Evolutionary conservation across 2,797 vertebrate species (phyloP).

Genomic region (Martes flavigula): DNA sequence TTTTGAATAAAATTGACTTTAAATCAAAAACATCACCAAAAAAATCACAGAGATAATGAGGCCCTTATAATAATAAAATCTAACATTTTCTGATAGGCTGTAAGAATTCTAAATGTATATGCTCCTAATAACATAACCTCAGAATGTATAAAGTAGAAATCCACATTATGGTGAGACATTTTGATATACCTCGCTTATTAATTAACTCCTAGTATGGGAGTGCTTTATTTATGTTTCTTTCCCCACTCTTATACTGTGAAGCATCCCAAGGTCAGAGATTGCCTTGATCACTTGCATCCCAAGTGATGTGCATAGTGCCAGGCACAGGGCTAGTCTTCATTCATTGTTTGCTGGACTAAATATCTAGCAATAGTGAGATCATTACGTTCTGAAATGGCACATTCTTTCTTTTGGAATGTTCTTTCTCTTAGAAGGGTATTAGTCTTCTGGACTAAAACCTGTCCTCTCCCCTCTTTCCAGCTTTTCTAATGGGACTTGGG

Average conservation of each 20-base stretch:
- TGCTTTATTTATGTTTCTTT: not conserved
- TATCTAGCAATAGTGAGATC: not conserved
- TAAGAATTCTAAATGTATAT: not conserved
- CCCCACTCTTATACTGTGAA: not conserved
- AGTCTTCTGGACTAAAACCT: not conserved
- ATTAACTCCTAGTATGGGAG: not conserved
- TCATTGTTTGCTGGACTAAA: not conserved
- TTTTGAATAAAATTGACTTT: slow-evolving; percentile 16
- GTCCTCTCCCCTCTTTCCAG: not conserved
- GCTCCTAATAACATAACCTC: not conserved
- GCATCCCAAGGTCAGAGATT: not conserved
- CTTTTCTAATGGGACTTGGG: not conserved
- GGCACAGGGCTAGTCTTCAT: not conserved
- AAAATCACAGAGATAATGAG: not conserved
- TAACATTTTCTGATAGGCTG: not conserved
- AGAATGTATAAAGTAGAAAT: slow-evolving; percentile 12
- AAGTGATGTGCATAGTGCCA: not conserved
- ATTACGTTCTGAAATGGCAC: not conserved
- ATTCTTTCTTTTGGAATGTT: not conserved
- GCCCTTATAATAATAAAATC: not conserved
- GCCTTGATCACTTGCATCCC: not conserved
- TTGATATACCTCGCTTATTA: not conserved
- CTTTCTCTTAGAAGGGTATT: not conserved
- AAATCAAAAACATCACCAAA: not conserved
- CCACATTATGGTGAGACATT: not conserved